These are phyloP conservation scores for Egretta garzetta DNA, from an alignment of 2,113 vertebrate species.

Conservation along the genomic window DNA sequence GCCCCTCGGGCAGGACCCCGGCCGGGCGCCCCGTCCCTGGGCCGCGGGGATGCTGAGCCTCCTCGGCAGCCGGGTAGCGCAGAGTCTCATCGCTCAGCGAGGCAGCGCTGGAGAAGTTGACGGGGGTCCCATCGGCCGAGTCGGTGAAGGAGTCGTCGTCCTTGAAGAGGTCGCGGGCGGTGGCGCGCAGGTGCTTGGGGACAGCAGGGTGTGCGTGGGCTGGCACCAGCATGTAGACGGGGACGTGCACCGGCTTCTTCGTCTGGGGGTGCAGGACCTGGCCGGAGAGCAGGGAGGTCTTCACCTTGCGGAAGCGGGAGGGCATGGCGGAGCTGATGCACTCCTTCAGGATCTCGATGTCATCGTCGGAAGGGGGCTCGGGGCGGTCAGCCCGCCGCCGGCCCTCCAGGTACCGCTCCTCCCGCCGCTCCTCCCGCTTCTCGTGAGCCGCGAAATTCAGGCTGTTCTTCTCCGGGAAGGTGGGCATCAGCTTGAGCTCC, in stretches of 20 bases:
- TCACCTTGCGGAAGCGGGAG: slow-evolving; percentile 90
- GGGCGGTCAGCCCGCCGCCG: slow-evolving; percentile 59
- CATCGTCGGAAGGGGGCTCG: slow-evolving; percentile 84
- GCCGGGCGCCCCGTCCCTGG: slow-evolving; percentile 20
- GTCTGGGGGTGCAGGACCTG: slow-evolving; percentile 82
- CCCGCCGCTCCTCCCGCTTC: slow-evolving; percentile 76
- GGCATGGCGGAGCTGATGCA: slow-evolving; percentile 95
- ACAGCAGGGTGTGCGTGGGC: slow-evolving; percentile 77
- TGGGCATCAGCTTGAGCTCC: slow-evolving; percentile 91
- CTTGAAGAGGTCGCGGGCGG: slow-evolving; percentile 71
- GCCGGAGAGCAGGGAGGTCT: slow-evolving; percentile 82
- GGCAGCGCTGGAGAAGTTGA: slow-evolving; percentile 90
- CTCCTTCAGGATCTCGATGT: slow-evolving; percentile 93
- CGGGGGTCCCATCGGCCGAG: slow-evolving; percentile 89
- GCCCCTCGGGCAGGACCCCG: slow-evolving; percentile 45
- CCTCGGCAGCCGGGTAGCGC: slow-evolving; percentile 79
- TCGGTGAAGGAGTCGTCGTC: slow-evolving; percentile 90
- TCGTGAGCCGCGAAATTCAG: slow-evolving; percentile 70
- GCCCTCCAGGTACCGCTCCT: slow-evolving; percentile 75
- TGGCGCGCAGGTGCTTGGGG: slow-evolving; percentile 72
- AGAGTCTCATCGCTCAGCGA: slow-evolving; percentile 93
- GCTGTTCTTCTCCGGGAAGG: slow-evolving; percentile 83
- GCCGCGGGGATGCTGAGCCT: slow-evolving; percentile 57
- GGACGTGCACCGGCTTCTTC: slow-evolving; percentile 83
- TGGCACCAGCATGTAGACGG: slow-evolving; percentile 92